Evolutionary conservation across 2,113 vertebrate species (phyloP), one percentile per base, ranked within the genome.

Genomic region (Excalfactoria chinensis): DNA sequence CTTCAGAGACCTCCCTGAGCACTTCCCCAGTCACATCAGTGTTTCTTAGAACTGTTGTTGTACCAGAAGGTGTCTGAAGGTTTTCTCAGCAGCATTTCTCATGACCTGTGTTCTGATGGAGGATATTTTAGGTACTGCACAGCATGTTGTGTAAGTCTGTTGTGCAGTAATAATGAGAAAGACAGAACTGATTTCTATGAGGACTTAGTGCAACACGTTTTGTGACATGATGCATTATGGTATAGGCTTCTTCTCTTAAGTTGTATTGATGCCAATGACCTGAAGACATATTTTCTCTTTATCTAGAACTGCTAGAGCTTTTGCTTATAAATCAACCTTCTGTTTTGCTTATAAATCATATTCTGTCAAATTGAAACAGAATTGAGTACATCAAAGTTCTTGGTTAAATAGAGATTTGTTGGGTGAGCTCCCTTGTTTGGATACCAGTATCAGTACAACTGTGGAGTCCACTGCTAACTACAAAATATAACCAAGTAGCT

Each of bases 61-160:
- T 72, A 55, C 77, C 18, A 21, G 59, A 66, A 93, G 91, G 74
- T 95, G 59, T 60, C 93, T 46, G 92, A 85, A 13, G 34, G 66
- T 46, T 69, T 91, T 96, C 86, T 89, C 53, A 80, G 78, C 68
- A 62, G 13, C 85, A 37, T 88, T 97, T 97, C 97, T 96, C 95
- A 92, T 95, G 96, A 95, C 96, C 85, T 80, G 30, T 92, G 79
- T 85, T 72, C 63, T 22, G 8, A 34, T 62, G 78, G 93, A 90
- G 94, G 84, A 66, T 40, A 2, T 72, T 89, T 66, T 23, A 62
- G 77, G 17, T 56, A 56, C 69, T 5, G 7, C 40, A 13, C 53
- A 46, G 48, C 23, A 9, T 28, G 11, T 13, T 73, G 51, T 63
- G 2, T 13, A 3, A 28, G 35, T 46, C 5, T 51, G 35, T 58